Conservation (phyloP, 2,888 invertebrate species). For the Drosophila hamatofila region DNA sequence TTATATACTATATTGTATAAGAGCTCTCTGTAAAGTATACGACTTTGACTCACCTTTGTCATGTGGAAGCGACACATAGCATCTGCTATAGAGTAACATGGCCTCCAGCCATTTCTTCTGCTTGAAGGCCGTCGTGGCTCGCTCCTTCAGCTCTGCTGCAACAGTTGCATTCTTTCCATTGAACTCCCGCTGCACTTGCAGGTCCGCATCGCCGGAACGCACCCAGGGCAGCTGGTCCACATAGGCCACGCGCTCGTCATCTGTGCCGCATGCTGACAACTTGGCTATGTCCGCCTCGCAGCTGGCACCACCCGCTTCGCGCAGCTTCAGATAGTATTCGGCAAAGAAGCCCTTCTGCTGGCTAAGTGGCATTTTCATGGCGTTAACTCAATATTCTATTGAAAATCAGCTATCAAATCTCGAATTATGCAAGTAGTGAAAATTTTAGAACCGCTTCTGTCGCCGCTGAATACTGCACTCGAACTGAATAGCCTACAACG, state of each 20-base stretch:
- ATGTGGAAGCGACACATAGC: constrained; percentile 89
- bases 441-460: constrained; percentile 28
- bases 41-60: constrained; percentile 87
- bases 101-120: constrained; percentile 90
- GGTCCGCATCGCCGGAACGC: constrained; percentile 85
- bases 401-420: constrained; percentile 9
- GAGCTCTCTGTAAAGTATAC: background rate
- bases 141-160: constrained; percentile 89
- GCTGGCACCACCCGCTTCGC: constrained; percentile 85
- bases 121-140: constrained; percentile 91
- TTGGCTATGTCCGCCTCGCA: constrained; percentile 87
- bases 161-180: constrained; percentile 86
- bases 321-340: constrained; percentile 88
- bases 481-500: constrained; percentile 57
- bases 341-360: constrained; percentile 87
- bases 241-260: constrained; percentile 89
- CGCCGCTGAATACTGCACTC: constrained; percentile 59
- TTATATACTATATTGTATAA: background rate
- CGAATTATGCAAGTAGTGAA: constrained; percentile 70
- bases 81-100: constrained; percentile 89
- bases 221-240: constrained; percentile 86
- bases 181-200: constrained; percentile 86
- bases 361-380: constrained; percentile 75
- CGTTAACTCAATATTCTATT: constrained; percentile 14
- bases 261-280: constrained; percentile 88